Percentiles rank a stretch among this genome's conserved stretches.
phyloP scores from a whole-genome alignment of 2,797 vertebrate genomes.

The Babyrousa celebensis region DNA sequence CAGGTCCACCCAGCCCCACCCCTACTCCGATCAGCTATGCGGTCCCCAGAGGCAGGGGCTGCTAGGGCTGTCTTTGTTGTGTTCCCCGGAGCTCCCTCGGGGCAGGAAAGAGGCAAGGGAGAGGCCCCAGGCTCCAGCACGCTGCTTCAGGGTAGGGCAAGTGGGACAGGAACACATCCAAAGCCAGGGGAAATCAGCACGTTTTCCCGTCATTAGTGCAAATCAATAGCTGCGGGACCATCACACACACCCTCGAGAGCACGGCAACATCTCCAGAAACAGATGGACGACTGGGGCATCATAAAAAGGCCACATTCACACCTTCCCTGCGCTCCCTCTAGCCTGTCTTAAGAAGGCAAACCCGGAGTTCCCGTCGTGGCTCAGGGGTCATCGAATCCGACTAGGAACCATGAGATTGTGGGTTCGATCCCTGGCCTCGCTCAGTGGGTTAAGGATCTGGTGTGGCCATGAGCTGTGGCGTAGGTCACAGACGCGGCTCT shows the following conservation, averaged over 20 bases:
- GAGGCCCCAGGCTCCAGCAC: neutral
- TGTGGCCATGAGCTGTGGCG: too few relatives aligned
- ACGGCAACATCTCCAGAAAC: neutral
- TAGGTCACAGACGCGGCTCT: too few relatives aligned
- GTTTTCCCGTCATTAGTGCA: neutral
- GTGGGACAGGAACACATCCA: conserved; percentile 15
- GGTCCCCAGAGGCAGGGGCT: neutral
- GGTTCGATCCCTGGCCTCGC: too few relatives aligned
- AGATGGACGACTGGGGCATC: accelerated
- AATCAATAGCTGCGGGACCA: neutral
- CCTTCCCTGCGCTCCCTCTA: accelerated
- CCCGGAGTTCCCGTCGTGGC: too few relatives aligned
- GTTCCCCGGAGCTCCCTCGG: neutral
- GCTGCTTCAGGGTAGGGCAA: neutral
- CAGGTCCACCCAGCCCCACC: neutral
- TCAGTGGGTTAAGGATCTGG: too few relatives aligned
- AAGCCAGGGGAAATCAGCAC: neutral
- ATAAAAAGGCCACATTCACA: accelerated
- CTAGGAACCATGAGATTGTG: too few relatives aligned
- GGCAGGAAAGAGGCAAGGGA: conserved; percentile 13
- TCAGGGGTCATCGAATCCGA: too few relatives aligned
- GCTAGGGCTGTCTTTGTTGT: conserved; percentile 27
- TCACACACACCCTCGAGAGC: neutral
- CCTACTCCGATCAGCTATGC: neutral
- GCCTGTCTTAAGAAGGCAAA: neutral